Evolutionary conservation across 2,113 vertebrate species (phyloP).

Genomic region (Panthera tigris): DNA sequence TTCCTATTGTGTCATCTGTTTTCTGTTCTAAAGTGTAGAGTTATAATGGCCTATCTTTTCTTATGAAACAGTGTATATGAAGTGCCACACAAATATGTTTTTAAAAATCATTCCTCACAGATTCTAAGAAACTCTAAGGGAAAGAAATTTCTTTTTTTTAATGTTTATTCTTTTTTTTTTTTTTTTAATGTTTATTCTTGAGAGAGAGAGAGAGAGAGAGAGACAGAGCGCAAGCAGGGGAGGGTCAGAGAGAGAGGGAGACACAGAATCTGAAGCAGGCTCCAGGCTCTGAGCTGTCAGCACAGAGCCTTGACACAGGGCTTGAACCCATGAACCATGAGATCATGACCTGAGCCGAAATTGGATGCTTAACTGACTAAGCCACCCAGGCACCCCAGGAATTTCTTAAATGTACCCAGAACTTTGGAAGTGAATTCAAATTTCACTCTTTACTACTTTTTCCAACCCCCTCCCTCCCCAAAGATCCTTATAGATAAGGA

Average conservation of each 20-base stretch:
- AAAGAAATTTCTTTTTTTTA: constrained; percentile 59
- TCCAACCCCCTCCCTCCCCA: neutral
- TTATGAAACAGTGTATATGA: neutral
- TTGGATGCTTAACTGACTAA: no score
- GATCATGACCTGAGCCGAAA: no score
- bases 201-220: no score
- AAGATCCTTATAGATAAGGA: neutral
- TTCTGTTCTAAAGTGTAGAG: constrained; percentile 20
- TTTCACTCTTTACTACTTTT: constrained; percentile 16
- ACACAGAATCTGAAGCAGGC: no score
- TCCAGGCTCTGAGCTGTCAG: no score
- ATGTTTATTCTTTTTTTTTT: neutral
- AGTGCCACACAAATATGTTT: neutral
- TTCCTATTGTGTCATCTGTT: neutral
- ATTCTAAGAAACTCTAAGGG: neutral
- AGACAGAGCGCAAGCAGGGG: no score
- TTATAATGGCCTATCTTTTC: neutral
- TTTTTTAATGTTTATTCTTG: constrained; percentile 20
- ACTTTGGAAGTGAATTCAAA: constrained; percentile 46
- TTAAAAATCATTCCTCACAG: constrained; percentile 11
- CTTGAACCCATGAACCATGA: no score
- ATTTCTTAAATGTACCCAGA: constrained; percentile 38
- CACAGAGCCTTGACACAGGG: no score
- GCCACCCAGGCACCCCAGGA: no score
- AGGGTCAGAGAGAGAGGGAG: no score